Percentiles rank a stretch among this genome's conserved stretches.
phyloP scores from a whole-genome alignment of 2,797 vertebrate genomes.

The Anableps anableps region DNA sequence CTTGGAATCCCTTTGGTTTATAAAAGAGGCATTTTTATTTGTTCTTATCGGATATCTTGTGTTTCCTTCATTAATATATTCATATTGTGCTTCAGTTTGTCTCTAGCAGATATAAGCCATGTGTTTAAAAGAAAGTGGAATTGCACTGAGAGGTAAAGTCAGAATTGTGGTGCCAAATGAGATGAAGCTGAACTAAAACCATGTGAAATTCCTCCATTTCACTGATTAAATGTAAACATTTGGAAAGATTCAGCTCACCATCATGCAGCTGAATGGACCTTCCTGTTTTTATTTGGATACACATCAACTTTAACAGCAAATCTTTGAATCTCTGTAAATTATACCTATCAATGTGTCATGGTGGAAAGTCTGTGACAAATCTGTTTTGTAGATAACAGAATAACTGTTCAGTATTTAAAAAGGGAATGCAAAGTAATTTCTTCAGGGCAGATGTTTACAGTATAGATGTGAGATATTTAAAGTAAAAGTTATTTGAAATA shows the following conservation, averaged over 20 bases:
- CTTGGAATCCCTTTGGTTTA: constrained; percentile 1
- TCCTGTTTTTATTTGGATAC: constrained; percentile 13
- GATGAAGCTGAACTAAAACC: not conserved
- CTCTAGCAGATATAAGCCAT: constrained; percentile 68
- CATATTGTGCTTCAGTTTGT: constrained; percentile 40
- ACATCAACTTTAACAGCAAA: constrained; percentile 1
- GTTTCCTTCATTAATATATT: constrained; percentile 1
- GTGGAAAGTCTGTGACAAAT: constrained; percentile 58
- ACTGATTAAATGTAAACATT: not conserved
- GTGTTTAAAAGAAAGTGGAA: constrained; percentile 10
- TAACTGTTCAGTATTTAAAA: constrained; percentile 41
- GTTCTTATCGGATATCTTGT: not conserved
- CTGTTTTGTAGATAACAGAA: constrained; percentile 57
- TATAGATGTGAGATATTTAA: constrained; percentile 44
- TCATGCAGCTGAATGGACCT: constrained; percentile 40
- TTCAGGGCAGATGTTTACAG: constrained; percentile 45
- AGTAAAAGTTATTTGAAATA: constrained; percentile 60
- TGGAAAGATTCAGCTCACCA: not conserved
- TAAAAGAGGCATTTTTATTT: not conserved
- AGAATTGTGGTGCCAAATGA: constrained; percentile 6
- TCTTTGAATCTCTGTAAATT: constrained; percentile 44
- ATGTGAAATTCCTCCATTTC: not conserved
- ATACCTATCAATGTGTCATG: constrained; percentile 54
- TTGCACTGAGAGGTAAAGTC: constrained; percentile 23
- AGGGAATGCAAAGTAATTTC: constrained; percentile 35